Evolutionary conservation across 64 coral and sea anemone species (phyloP).

Genomic region (Porites lutea): DNA sequence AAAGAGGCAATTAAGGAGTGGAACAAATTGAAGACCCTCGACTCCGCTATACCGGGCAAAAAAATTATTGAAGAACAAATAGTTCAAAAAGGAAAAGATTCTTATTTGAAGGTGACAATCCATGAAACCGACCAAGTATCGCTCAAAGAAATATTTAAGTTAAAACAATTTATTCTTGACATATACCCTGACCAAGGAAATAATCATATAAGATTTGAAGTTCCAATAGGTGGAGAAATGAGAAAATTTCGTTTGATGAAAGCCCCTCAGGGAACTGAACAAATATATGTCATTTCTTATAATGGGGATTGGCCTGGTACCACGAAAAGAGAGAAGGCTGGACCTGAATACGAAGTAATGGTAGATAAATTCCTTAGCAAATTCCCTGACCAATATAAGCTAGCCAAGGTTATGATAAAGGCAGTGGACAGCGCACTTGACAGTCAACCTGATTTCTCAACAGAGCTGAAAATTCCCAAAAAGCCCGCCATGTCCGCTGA

Average conservation of each 20-base stretch:
- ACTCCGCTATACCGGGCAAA: neutral
- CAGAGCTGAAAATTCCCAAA: neutral
- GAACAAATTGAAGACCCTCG: neutral
- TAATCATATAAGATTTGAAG: slow-evolving; percentile 17
- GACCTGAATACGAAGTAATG: slow-evolving; percentile 34
- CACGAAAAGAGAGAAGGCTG: slow-evolving; percentile 9
- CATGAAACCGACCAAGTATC: slow-evolving; percentile 19
- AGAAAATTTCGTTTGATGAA: slow-evolving; percentile 34
- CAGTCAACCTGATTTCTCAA: slow-evolving; percentile 29
- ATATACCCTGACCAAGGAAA: neutral
- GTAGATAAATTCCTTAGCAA: neutral
- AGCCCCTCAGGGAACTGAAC: neutral
- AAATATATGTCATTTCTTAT: slow-evolving; percentile 15
- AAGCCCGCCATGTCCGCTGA: neutral
- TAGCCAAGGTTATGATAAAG: neutral
- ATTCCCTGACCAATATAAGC: slow-evolving; percentile 22
- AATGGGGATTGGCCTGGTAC: slow-evolving; percentile 56
- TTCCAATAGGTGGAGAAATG: slow-evolving; percentile 49
- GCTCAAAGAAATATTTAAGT: slow-evolving; percentile 23
- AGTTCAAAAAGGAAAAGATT: neutral
- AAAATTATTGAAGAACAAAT: slow-evolving; percentile 5
- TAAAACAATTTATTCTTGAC: slow-evolving; percentile 25
- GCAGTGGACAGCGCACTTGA: neutral
- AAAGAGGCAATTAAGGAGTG: slow-evolving; percentile 7
- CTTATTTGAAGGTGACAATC: slow-evolving; percentile 23